Percentiles rank a stretch among this genome's conserved stretches.
phyloP scores from a whole-genome alignment of 2,797 vertebrate species.

The Falco biarmicus region DNA sequence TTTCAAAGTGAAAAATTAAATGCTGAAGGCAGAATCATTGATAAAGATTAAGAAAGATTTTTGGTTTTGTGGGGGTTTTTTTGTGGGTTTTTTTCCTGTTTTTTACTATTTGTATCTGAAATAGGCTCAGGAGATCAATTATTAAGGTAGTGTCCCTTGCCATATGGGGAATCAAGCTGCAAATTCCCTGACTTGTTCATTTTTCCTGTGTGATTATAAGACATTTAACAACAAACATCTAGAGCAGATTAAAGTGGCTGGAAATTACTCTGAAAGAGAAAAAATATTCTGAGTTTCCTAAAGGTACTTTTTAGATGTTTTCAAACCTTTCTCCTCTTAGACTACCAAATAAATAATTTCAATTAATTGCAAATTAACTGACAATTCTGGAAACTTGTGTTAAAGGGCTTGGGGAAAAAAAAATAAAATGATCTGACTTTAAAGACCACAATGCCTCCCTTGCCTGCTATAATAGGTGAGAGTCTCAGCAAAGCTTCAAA shows the following conservation, averaged over 20 bases:
- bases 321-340: background rate
- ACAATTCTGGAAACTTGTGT: background rate
- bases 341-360: background rate
- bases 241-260: background rate
- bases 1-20: background rate
- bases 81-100: accelerated
- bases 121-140: background rate
- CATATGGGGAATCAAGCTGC: background rate
- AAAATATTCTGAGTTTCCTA: background rate
- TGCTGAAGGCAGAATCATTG: background rate
- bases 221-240: background rate
- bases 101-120: background rate
- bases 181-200: background rate
- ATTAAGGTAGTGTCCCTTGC: background rate
- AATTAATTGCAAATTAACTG: background rate
- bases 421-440: background rate
- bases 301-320: background rate
- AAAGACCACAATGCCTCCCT: background rate
- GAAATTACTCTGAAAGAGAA: background rate
- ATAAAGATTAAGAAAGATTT: background rate
- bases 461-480: background rate
- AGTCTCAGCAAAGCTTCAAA: background rate
- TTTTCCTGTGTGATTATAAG: background rate
- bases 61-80: background rate
- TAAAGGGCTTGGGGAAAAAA: background rate